These are phyloP conservation scores for Fopius arisanus DNA, from an alignment of 1,140 invertebrate species.

Conservation along the genomic window DNA sequence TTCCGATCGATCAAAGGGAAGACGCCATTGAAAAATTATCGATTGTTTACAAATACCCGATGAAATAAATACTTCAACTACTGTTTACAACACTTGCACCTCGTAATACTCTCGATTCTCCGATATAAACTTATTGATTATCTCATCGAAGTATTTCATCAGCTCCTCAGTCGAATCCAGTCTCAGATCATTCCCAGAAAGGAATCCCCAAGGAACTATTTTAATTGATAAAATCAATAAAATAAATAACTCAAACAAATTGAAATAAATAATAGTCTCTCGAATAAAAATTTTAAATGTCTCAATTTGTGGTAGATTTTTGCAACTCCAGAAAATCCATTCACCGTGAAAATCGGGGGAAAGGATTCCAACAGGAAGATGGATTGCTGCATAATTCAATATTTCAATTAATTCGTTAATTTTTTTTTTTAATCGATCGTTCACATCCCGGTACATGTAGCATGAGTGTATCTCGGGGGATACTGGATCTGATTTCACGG, in stretches of 20 bases:
- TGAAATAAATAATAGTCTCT: too few relatives aligned
- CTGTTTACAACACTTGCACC: background rate
- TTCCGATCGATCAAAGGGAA: background rate
- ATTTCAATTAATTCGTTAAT: constrained; percentile 9
- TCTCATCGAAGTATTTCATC: background rate
- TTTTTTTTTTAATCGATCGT: background rate
- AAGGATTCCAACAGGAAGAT: too few relatives aligned
- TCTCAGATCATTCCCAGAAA: background rate
- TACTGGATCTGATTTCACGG: constrained; percentile 37
- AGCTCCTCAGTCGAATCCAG: background rate
- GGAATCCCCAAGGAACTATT: too few relatives aligned
- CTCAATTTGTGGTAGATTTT: too few relatives aligned
- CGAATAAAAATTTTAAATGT: too few relatives aligned
- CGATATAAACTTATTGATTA: background rate
- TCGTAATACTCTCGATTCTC: background rate
- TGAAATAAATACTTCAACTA: background rate
- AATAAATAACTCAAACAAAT: background rate
- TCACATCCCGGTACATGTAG: background rate
- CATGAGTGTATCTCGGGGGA: constrained; percentile 18
- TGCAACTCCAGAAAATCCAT: too few relatives aligned
- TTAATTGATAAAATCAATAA: too few relatives aligned
- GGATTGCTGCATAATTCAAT: background rate
- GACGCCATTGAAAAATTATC: background rate
- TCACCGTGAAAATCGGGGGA: too few relatives aligned
- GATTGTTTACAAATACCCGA: background rate